Evolutionary conservation across 2,888 invertebrate genomes (phyloP), one percentile per base, ranked within the genome.

Genomic region (Luperina testacea): DNA sequence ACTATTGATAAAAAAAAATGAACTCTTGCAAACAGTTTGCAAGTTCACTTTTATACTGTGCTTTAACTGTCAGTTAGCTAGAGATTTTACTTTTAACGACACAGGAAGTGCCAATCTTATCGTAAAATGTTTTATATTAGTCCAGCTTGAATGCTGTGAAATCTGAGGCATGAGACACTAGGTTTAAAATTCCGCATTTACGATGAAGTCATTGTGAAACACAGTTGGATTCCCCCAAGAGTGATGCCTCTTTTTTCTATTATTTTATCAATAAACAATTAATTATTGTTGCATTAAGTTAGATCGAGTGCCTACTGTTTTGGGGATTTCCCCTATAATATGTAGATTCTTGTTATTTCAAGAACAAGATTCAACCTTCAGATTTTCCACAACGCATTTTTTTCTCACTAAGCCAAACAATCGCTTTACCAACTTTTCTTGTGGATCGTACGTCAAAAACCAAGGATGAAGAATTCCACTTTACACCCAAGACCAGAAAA

Each of bases 401-500:
- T 69, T 51, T 48, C 15, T 4, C 1, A n/a, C 59, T 9, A 11
- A 38, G 2, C 51, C 48, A 27, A 38, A 45, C 38, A 59, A 48
- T 64, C 24, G 32, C 17, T 27, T 15, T 20, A 13, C 20, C 24
- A 15, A 64, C 32, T 68, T 67, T 65, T 63, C 5, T 17, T 42
- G 0, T 17, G 8, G 24, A 45, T 45, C 1, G 73, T 13, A 57
- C 3, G 1, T 59, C 27, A 48, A 64, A 57, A 86, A 77, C 45
- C 3, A 59, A 59, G 42, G 59, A 84, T 67, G 24, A 64, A 59
- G 69, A n/a, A 42, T 27, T 53, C 63, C 27, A 48, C 75, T 68
- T 38, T 61, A 78, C n/a, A 51, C 42, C 27, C 6, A 71, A 45
- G 45, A 72, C 59, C 15, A 69, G 38, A 32, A 82, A 77, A 74